A percentile compares a stretch with the other conserved stretches of the same genome.
Evolutionary conservation across 2,888 invertebrate species (phyloP).

Genomic region (Megastigmus dorsalis): DNA sequence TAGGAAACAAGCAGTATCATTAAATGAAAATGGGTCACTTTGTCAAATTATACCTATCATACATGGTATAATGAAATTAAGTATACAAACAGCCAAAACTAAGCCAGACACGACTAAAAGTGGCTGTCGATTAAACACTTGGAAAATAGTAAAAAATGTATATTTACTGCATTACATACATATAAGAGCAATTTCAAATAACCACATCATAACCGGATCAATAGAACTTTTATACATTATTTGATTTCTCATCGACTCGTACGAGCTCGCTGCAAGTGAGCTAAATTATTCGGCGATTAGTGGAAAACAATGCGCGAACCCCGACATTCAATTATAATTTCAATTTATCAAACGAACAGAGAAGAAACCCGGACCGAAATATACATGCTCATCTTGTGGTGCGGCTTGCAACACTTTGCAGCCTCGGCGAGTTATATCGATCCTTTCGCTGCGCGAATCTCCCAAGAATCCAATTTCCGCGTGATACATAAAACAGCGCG

Average conservation of each 20-base stretch:
- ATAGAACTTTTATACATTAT: no score
- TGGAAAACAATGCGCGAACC: slow-evolving; percentile 12
- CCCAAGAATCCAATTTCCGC: slow-evolving; percentile 19
- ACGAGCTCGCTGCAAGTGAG: neutral
- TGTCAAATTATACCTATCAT: no score
- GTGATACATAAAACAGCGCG: slow-evolving; percentile 9
- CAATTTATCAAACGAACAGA: slow-evolving; percentile 14
- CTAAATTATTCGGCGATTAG: slow-evolving; percentile 23
- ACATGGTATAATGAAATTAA: no score
- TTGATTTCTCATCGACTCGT: no score
- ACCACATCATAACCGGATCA: no score
- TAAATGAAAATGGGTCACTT: no score
- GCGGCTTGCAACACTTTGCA: neutral
- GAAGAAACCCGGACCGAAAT: neutral
- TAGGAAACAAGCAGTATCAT: no score
- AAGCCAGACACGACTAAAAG: no score
- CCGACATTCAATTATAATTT: slow-evolving; percentile 26
- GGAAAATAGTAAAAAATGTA: no score
- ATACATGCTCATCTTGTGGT: neutral
- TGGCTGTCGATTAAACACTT: no score
- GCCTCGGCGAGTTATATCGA: neutral
- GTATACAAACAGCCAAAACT: no score
- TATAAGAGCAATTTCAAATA: neutral
- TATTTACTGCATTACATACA: no score
- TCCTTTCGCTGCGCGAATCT: neutral